Evolutionary conservation across 2,113 vertebrate genomes (phyloP), one percentile per base, ranked within the genome.

Genomic region (Antigone vipio): DNA sequence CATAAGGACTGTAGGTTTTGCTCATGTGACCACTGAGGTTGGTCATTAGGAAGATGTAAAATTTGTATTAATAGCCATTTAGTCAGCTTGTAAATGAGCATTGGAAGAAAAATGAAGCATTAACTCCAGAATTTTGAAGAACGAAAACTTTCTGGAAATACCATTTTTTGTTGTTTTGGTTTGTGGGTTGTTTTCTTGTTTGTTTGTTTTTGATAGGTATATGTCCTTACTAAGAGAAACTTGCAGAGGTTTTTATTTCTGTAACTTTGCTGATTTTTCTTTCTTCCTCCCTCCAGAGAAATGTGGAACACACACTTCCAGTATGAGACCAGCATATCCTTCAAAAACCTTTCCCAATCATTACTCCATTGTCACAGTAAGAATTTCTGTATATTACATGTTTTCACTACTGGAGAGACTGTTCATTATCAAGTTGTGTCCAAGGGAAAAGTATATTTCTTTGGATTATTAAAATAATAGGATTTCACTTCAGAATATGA

Each of bases 321-420:
- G 98, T 90, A 97, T 99, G 98, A 99, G 98, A 89, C 99, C 99
- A 30, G 98, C 98, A 21, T 99, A 99, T 97, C 99, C 99, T 55
- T 99, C 99, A 80, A 99, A 99, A 98, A 99, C 99, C 29, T 99
- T 99, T 89, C 99, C 99, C 73, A 99, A 99, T 97, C 99, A 99
- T 97, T 99, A 99, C 97, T 99, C 98, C 92, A 99, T 99, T 16
- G 99, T 99, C 78, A 99, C 99, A 74, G 99, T 99, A 97, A 99
- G 99, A 81, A 44, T 53, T 67, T 35, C 44, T 81, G 3, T 84
- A 49, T 85, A 68, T 38, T 56, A 4, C 67, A 2, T 69, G 6
- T 56, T 85, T 91, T 29, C 13, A 5, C 5, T 77, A 5, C 7
- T 62, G 27, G 77, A 38, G 42, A 92, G 17, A 29, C 32, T 71